Base-by-base conservation (phyloP, 1,140 invertebrate genomes). In the Caenorhabditis remanei region DNA sequence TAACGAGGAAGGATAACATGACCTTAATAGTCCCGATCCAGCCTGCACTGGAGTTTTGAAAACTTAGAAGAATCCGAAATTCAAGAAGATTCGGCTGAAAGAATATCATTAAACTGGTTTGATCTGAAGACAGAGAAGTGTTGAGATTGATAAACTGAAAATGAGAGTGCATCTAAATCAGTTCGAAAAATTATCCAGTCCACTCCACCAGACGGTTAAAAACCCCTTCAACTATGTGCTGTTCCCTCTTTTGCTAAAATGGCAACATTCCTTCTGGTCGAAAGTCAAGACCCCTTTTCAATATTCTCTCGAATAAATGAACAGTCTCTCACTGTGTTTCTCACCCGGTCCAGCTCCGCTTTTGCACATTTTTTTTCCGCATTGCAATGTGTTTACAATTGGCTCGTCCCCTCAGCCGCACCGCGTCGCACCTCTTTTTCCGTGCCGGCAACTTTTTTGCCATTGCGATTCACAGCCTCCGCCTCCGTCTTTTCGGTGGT, bases 381-480 rank as follows among this genome's bases (percentile, higher is more conserved):
- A 79, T 79, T 50, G 71, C 43, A 50, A 79, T 79, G 46, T 79
- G 71, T 79, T 50, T 79, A 50, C 71, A 79, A 50, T 71, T 71
- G 65, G 65, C 14, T 14, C 55, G 55, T 58, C 55, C 6, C n/a
- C 11, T 58, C 55, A 7, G n/a, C 21, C 71, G 46, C 71, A 8
- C n/a, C n/a, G 9, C 71, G 43, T 50, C 71, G 43, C 71, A 50
- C 71, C 71, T 50, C 67, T 50, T 50, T 79, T 79, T 79, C 21
- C 71, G n/a, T 41, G 71, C 71, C 46, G 71, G 46, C 43, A 79
- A 48, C 46, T 79, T 79, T 32, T 79, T 79, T 79, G 71, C 71
- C 71, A 79, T 79, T 79, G 46, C 71, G 71, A 79, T 79, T 79
- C 71, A 79, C 71, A 79, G 19, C 71, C 8, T 24, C 71, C 71